Percentiles rank a stretch among this genome's conserved stretches.
Conservation (phyloP, 2,797 vertebrate genomes). For the Linurgus olivaceus region DNA sequence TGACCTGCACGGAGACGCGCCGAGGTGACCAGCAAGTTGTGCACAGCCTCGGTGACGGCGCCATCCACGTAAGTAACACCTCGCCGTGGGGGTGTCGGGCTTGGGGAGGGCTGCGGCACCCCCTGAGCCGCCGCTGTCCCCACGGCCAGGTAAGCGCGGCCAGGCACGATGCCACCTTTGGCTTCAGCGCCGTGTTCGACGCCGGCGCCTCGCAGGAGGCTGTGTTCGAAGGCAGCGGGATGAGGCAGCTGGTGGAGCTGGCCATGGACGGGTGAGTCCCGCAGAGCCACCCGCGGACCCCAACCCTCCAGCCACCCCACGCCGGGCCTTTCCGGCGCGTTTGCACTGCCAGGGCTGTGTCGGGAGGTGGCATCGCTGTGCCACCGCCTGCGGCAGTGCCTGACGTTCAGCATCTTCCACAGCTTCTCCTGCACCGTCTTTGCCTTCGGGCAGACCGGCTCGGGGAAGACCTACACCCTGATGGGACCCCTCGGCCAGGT, state of each 20-base stretch:
- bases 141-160: conserved; percentile 8
- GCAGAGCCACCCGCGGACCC: accelerated
- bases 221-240: conserved; percentile 70
- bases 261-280: conserved; percentile 68
- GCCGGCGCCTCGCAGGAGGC: conserved; percentile 69
- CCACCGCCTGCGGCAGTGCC: neutral
- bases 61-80: conserved; percentile 60
- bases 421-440: conserved; percentile 79
- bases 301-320: accelerated
- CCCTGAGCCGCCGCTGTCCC: neutral
- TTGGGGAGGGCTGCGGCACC: accelerated
- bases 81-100: accelerated
- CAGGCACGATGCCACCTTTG: conserved; percentile 67
- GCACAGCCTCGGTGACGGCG: conserved; percentile 68
- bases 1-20: conserved; percentile 62
- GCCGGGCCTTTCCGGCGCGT: accelerated
- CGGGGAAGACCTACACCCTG: conserved; percentile 78
- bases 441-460: conserved; percentile 79
- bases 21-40: conserved; percentile 66
- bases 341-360: neutral
- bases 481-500: conserved; percentile 76
- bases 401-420: neutral
- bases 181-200: conserved; percentile 72
- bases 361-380: conserved; percentile 35
- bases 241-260: conserved; percentile 73